A percentile compares a stretch with the other conserved stretches of the same genome.
Conservation (phyloP, 1,140 invertebrate genomes). For the Drosophila suzukii region DNA sequence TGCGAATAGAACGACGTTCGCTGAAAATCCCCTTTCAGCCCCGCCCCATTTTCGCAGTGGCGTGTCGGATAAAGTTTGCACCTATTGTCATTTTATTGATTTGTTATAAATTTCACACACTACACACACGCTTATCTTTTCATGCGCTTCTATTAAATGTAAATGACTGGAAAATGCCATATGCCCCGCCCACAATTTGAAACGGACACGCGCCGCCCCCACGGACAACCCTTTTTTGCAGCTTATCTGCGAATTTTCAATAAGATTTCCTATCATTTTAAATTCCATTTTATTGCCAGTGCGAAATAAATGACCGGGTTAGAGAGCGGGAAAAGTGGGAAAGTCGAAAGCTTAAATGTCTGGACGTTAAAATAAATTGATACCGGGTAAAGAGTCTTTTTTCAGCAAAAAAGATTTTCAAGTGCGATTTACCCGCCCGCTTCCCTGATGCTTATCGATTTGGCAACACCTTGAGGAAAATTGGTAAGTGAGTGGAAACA, state of each 20-base stretch:
- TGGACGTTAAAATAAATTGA: conserved; percentile 76
- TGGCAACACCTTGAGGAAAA: conserved; percentile 47
- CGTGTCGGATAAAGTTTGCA: conserved; percentile 74
- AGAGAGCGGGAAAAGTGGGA: conserved; percentile 8
- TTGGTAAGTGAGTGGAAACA: background rate
- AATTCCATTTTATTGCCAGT: conserved; percentile 78
- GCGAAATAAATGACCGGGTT: conserved; percentile 48
- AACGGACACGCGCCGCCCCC: conserved; percentile 39
- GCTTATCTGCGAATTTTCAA: conserved; percentile 72
- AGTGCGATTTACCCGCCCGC: conserved; percentile 1
- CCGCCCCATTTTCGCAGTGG: conserved; percentile 1
- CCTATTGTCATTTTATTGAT: conserved; percentile 83
- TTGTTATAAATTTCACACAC: conserved; percentile 79
- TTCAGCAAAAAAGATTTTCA: conserved; percentile 9
- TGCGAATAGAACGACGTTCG: conserved; percentile 64
- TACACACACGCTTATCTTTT: conserved; percentile 60
- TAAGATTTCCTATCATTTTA: conserved; percentile 76
- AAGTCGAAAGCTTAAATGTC: conserved; percentile 9
- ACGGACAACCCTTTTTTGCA: conserved; percentile 61
- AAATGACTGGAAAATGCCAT: conserved; percentile 72
- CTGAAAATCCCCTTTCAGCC: background rate
- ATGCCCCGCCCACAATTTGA: conserved; percentile 45
- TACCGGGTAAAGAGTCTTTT: conserved; percentile 26
- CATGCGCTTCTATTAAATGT: conserved; percentile 73
- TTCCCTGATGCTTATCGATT: conserved; percentile 47